Percentiles rank a stretch among this genome's conserved stretches.
Conservation (phyloP, 2,888 invertebrate genomes). For the Leuctra nigra region DNA sequence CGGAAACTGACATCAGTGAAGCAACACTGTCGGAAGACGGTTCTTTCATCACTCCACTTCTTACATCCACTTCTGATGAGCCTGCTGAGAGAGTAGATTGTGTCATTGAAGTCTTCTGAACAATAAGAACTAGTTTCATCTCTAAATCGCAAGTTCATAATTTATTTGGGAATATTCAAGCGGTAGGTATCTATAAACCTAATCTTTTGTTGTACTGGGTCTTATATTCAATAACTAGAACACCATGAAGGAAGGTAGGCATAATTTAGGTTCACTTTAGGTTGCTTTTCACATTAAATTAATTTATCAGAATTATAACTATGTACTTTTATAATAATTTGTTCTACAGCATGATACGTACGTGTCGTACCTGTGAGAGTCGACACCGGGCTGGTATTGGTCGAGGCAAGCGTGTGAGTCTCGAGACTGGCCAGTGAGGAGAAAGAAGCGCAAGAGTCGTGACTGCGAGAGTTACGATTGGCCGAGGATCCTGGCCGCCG, state of each 20-base stretch:
- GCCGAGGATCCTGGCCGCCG: constrained; percentile 19
- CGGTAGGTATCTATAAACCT: too few relatives aligned
- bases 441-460: constrained; percentile 43
- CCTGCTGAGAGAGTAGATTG: constrained; percentile 38
- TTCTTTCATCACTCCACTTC: constrained; percentile 45
- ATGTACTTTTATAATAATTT: too few relatives aligned
- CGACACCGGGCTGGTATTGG: constrained; percentile 84
- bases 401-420: constrained; percentile 62
- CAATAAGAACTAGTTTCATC: too few relatives aligned
- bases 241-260: too few relatives aligned
- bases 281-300: too few relatives aligned
- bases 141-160: too few relatives aligned
- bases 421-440: constrained; percentile 50
- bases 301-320: too few relatives aligned
- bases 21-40: constrained; percentile 63
- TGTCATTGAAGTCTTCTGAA: background rate
- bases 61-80: constrained; percentile 66
- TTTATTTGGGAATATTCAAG: too few relatives aligned
- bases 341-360: background rate
- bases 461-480: constrained; percentile 35
- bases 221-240: too few relatives aligned
- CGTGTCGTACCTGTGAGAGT: constrained; percentile 61
- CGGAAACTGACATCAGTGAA: constrained; percentile 68
- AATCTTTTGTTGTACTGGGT: too few relatives aligned
- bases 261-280: too few relatives aligned